Evolutionary conservation across 2,888 invertebrate genomes (phyloP).

Genomic region (Acanthopleura granulata): DNA sequence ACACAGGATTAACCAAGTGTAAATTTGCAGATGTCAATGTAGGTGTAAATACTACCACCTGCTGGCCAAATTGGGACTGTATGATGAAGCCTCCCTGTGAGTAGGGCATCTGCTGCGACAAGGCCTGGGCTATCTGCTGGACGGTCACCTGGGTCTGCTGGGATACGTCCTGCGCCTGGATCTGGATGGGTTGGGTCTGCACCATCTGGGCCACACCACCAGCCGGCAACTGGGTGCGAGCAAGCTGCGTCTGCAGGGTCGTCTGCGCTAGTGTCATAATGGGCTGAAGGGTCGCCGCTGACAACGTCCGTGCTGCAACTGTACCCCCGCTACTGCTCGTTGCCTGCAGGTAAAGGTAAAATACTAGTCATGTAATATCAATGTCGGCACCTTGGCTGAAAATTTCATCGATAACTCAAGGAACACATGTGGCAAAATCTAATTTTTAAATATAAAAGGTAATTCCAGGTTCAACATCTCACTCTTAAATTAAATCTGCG

Average conservation of each 20-base stretch:
- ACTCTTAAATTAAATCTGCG: no score
- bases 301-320: background rate
- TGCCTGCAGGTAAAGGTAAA: background rate
- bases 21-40: no score
- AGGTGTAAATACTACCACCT: slow-evolving; percentile 13
- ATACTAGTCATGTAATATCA: no score
- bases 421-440: no score
- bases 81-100: slow-evolving; percentile 21
- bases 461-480: no score
- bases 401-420: no score
- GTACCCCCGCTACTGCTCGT: background rate
- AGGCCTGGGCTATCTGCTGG: slow-evolving; percentile 15
- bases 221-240: background rate
- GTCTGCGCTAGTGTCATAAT: background rate
- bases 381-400: no score
- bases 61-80: slow-evolving; percentile 26
- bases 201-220: background rate
- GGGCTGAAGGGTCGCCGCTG: background rate
- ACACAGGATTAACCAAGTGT: no score
- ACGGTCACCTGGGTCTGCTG: slow-evolving; percentile 14
- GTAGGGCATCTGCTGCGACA: slow-evolving; percentile 18
- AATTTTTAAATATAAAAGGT: no score
- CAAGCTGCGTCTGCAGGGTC: background rate
- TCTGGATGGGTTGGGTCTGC: slow-evolving; percentile 7
- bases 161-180: background rate